Conservation (phyloP, 2,113 vertebrate species). For the Lanius ludovicianus region DNA sequence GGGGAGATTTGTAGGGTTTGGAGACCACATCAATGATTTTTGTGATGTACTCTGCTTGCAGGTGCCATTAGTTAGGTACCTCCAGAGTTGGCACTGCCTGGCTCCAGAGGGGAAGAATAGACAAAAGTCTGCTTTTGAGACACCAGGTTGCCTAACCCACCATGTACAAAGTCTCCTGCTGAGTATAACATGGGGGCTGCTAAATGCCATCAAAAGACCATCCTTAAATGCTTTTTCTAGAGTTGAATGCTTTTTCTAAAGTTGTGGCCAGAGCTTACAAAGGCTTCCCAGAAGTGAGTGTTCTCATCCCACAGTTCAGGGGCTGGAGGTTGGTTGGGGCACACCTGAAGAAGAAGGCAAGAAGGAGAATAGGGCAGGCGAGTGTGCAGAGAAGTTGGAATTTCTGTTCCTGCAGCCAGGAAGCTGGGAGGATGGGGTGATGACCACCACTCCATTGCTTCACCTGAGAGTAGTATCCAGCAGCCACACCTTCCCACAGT, state of each 20-base stretch:
- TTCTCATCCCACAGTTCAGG: neutral
- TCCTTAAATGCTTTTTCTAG: neutral
- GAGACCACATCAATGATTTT: neutral
- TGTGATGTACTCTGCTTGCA: neutral
- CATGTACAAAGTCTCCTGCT: accelerated
- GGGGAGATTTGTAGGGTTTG: accelerated
- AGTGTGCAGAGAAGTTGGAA: neutral
- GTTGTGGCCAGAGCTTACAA: neutral
- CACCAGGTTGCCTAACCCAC: neutral
- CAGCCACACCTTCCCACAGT: neutral
- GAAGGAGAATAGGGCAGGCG: neutral
- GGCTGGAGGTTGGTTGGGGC: neutral
- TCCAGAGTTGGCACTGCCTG: neutral
- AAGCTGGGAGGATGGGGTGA: neutral
- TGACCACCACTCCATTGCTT: neutral
- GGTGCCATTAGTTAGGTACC: accelerated
- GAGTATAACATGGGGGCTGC: neutral
- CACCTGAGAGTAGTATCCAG: neutral
- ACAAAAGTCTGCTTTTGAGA: neutral
- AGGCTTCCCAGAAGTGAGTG: neutral
- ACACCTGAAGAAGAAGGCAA: neutral
- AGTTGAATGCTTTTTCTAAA: neutral
- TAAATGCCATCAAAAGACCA: neutral
- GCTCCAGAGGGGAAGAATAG: neutral
- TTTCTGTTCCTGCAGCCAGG: neutral